Conservation (phyloP, 2,797 vertebrate genomes). For the Chromobotia macracanthus region DNA sequence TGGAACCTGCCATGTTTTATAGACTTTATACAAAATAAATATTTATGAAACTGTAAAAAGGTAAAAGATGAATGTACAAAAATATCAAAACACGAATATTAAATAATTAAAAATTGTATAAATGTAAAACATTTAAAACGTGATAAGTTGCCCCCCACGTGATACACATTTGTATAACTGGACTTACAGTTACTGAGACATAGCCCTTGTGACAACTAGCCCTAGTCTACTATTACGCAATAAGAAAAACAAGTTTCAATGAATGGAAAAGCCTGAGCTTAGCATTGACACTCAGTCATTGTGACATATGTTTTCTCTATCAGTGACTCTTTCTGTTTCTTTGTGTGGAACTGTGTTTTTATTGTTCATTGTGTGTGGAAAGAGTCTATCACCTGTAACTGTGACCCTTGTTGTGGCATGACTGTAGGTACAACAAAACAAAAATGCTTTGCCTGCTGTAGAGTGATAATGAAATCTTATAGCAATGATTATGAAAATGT, state of each 20-base stretch:
- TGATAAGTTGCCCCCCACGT: no score
- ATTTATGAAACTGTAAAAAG: no score
- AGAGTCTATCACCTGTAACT: slow-evolving; percentile 5
- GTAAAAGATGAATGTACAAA: no score
- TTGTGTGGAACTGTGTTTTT: slow-evolving; percentile 16
- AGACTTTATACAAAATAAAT: no score
- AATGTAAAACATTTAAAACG: no score
- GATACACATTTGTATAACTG: no score
- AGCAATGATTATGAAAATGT: background rate
- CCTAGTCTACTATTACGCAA: slow-evolving; percentile 36
- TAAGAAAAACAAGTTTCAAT: slow-evolving; percentile 14
- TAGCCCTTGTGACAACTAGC: background rate
- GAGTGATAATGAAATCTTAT: background rate
- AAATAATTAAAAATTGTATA: no score
- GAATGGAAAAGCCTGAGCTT: slow-evolving; percentile 22
- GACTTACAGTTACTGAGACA: background rate
- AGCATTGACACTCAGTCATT: slow-evolving; percentile 2
- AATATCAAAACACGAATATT: no score
- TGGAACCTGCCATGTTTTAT: background rate
- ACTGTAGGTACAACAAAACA: background rate
- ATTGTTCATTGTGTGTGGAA: slow-evolving; percentile 8
- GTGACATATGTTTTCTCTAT: slow-evolving; percentile 14
- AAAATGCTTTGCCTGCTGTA: background rate
- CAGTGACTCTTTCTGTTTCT: slow-evolving; percentile 11
- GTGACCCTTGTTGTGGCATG: background rate